These are phyloP conservation scores for Acanthurus lineatus DNA, from an alignment of 2,797 vertebrate species.

Conservation along the genomic window DNA sequence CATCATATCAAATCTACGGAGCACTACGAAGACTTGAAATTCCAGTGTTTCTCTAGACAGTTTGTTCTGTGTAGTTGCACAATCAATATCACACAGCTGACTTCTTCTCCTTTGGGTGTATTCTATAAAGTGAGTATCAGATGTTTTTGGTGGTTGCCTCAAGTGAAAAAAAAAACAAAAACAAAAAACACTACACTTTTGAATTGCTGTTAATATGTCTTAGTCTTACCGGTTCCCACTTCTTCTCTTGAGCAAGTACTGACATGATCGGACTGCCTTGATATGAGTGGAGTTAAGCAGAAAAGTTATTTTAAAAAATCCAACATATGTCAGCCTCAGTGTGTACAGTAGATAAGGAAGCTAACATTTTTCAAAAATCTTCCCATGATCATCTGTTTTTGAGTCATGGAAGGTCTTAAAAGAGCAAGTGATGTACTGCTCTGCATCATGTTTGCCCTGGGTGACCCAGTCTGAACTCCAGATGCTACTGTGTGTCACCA, in stretches of 20 bases:
- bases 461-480: slow-evolving; percentile 85
- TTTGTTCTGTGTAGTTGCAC: slow-evolving; percentile 54
- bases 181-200: slow-evolving; percentile 28
- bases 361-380: slow-evolving; percentile 21
- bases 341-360: slow-evolving; percentile 28
- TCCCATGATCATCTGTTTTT: slow-evolving; percentile 36
- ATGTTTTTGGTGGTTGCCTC: slow-evolving; percentile 60
- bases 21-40: slow-evolving; percentile 20
- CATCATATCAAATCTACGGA: slow-evolving; percentile 1
- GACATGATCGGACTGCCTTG: slow-evolving; percentile 18
- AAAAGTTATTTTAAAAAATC: slow-evolving; percentile 17
- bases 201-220: slow-evolving; percentile 32
- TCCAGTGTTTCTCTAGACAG: slow-evolving; percentile 28
- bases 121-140: slow-evolving; percentile 57
- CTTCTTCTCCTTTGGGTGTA: slow-evolving; percentile 60
- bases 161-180: slow-evolving; percentile 39
- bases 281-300: slow-evolving; percentile 24
- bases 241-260: slow-evolving; percentile 27
- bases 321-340: slow-evolving; percentile 11
- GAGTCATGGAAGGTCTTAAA: slow-evolving; percentile 53
- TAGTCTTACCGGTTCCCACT: slow-evolving; percentile 21
- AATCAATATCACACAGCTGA: slow-evolving; percentile 69
- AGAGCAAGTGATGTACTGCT: slow-evolving; percentile 57
- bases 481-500: slow-evolving; percentile 87
- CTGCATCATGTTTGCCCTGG: slow-evolving; percentile 74